Evolutionary conservation across 2,888 invertebrate genomes (phyloP).

Genomic region (Blomia tropicalis): DNA sequence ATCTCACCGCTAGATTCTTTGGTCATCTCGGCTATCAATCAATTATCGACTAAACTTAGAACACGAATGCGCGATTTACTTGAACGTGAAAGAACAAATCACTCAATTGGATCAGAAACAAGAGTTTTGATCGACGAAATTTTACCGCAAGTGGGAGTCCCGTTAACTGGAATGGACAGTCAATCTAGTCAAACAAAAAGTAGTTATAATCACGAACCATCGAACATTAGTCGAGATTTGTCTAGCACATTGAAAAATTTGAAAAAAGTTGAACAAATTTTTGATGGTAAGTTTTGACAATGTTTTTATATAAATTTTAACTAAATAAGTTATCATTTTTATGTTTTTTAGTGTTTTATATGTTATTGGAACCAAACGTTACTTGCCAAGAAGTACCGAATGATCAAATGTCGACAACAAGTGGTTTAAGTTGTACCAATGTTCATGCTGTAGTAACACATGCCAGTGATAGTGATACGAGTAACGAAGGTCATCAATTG

Average conservation of each 20-base stretch:
- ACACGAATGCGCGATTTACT: conserved; percentile 39
- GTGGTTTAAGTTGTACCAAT: not conserved
- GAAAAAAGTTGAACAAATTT: conserved; percentile 41
- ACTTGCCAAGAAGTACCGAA: not conserved
- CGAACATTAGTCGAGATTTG: conserved; percentile 34
- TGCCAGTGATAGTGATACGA: not conserved
- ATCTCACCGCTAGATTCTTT: conserved; percentile 38
- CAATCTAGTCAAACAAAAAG: conserved; percentile 20
- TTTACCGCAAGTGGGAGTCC: conserved; percentile 31
- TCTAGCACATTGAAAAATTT: conserved; percentile 42
- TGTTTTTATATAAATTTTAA: not conserved
- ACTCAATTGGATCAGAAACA: conserved; percentile 22
- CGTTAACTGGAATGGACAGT: not conserved
- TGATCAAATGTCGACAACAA: conserved; percentile 1
- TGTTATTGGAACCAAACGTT: not conserved
- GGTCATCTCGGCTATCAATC: conserved; percentile 42
- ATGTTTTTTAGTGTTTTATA: conserved; percentile 2
- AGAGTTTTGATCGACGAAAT: conserved; percentile 25
- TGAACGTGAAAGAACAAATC: conserved; percentile 37
- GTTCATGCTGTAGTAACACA: not conserved
- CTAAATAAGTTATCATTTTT: not conserved
- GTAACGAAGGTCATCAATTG: not conserved
- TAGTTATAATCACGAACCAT: conserved; percentile 25
- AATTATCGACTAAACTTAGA: conserved; percentile 41
- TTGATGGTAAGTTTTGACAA: conserved; percentile 36